Evolutionary conservation across 2,888 invertebrate species (phyloP).

Genomic region (Phaedon cochleariae): DNA sequence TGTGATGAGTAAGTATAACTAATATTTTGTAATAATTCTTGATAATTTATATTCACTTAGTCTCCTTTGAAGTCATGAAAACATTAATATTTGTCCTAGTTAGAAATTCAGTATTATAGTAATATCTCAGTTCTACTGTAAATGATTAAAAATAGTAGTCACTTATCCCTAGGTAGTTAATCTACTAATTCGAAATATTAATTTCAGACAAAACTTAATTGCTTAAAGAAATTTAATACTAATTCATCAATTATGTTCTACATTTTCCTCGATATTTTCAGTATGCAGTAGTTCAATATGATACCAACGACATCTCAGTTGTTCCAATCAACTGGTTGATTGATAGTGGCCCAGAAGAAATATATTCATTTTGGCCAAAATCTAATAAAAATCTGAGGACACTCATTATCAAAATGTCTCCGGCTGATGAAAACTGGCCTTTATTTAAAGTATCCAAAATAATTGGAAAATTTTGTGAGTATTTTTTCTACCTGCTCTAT

Average conservation of each 20-base stretch:
- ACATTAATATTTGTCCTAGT: no score
- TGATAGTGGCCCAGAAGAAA: neutral
- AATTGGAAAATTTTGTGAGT: conserved; percentile 4
- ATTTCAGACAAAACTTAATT: no score
- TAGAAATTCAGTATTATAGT: no score
- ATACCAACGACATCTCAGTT: neutral
- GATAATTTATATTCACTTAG: no score
- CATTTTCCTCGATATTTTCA: neutral
- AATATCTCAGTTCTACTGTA: no score
- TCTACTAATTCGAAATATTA: no score
- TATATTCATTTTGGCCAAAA: neutral
- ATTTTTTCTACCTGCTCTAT: neutral
- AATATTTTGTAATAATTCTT: no score
- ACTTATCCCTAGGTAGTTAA: no score
- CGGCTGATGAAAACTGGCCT: conserved; percentile 4
- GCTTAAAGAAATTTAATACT: no score
- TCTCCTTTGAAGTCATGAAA: no score
- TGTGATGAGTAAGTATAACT: no score
- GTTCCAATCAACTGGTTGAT: conserved; percentile 6
- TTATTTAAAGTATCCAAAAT: neutral
- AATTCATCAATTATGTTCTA: neutral
- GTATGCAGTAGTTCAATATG: conserved; percentile 11
- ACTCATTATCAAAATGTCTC: conserved; percentile 1
- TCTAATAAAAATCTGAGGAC: neutral
- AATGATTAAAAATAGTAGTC: no score